A percentile compares a stretch with the other conserved stretches of the same genome.
Evolutionary conservation across 2,113 vertebrate genomes (phyloP).

Genomic region (Gavia stellata): DNA sequence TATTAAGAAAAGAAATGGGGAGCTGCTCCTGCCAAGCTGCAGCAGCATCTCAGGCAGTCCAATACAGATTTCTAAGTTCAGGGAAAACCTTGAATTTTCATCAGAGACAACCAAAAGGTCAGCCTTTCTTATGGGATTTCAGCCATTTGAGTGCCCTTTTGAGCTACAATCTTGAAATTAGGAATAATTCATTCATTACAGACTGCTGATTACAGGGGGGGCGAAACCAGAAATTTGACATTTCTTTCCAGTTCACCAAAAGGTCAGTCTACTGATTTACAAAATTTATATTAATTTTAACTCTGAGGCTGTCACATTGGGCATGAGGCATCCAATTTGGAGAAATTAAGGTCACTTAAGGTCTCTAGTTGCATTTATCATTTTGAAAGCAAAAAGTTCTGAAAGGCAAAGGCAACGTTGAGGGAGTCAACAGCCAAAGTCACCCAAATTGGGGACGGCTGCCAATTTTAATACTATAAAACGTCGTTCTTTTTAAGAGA

Average conservation of each 20-base stretch:
- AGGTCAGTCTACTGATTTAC: conserved; percentile 60
- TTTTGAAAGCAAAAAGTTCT: neutral
- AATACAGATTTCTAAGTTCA: neutral
- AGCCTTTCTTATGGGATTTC: conserved; percentile 47
- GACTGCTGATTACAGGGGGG: neutral
- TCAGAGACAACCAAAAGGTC: conserved; percentile 39
- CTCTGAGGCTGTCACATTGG: conserved; percentile 33
- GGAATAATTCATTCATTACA: conserved; percentile 62
- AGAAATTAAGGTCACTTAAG: conserved; percentile 47
- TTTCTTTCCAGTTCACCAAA: conserved; percentile 65
- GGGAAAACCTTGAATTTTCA: conserved; percentile 40
- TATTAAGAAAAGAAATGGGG: neutral
- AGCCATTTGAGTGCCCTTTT: conserved; percentile 48
- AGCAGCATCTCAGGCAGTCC: neutral
- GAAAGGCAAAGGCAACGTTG: neutral
- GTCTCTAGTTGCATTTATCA: conserved; percentile 24
- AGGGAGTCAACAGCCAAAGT: neutral
- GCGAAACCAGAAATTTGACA: conserved; percentile 29
- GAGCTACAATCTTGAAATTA: conserved; percentile 54
- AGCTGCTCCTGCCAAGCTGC: neutral
- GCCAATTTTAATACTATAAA: neutral
- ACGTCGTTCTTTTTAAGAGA: neutral
- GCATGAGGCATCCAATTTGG: conserved; percentile 6
- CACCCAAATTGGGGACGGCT: neutral
- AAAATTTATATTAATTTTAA: conserved; percentile 59